phyloP scores from a whole-genome alignment of 2,888 invertebrate genomes.

The Aelia acuminata region DNA sequence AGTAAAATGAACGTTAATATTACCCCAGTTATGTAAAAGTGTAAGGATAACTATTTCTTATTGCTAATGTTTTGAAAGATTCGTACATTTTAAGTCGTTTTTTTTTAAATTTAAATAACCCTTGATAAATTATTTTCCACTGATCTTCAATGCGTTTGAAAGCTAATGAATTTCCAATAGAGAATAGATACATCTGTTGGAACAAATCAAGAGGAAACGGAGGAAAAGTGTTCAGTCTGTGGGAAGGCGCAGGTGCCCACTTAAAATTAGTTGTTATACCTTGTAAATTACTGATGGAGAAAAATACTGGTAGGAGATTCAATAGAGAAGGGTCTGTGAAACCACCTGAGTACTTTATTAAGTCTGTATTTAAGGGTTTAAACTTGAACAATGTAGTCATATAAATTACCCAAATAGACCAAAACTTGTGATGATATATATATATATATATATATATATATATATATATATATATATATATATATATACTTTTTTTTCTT shows the following conservation, averaged over 20 bases:
- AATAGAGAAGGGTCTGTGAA: background rate
- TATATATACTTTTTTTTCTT: background rate
- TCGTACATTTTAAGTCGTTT: too few relatives aligned
- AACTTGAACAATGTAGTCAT: background rate
- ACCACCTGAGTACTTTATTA: background rate
- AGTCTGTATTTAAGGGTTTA: background rate
- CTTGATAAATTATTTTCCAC: too few relatives aligned
- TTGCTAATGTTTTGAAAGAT: too few relatives aligned
- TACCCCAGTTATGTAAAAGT: too few relatives aligned
- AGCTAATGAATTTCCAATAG: background rate
- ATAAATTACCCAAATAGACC: background rate
- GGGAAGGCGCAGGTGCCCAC: background rate
- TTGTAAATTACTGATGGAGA: background rate
- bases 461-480: conserved; percentile 47
- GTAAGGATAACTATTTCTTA: too few relatives aligned
- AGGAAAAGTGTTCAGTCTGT: background rate
- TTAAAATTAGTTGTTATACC: conserved; percentile 1
- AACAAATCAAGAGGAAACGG: background rate
- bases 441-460: conserved; percentile 45
- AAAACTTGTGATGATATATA: background rate
- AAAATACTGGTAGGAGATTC: background rate
- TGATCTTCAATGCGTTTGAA: too few relatives aligned
- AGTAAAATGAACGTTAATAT: too few relatives aligned
- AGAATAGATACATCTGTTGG: background rate
- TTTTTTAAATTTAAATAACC: too few relatives aligned